A percentile compares a stretch with the other conserved stretches of the same genome.
Evolutionary conservation across 2,113 vertebrate genomes (phyloP).

Genomic region (Ellobius talpinus): DNA sequence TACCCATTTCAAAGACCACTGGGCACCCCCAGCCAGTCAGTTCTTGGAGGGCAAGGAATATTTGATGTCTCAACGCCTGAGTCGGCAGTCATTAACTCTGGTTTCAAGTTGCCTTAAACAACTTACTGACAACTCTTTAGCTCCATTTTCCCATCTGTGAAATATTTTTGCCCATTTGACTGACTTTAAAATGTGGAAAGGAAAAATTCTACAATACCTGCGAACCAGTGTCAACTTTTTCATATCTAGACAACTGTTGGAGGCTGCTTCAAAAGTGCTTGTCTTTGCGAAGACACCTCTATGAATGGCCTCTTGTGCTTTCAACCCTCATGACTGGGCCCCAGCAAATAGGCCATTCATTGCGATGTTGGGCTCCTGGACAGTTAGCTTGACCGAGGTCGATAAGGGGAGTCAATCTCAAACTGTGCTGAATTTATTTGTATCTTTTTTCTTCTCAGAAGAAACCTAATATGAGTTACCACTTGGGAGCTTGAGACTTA

Average conservation of each 20-base stretch:
- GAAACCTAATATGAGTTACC: not conserved
- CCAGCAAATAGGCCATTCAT: not conserved
- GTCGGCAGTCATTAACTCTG: not conserved
- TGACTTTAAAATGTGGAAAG: not conserved
- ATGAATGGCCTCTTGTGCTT: not conserved
- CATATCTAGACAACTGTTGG: not conserved
- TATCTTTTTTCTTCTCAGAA: not conserved
- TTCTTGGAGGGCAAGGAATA: not conserved
- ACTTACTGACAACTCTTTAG: not conserved
- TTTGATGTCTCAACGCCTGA: not conserved
- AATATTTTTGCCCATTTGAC: not conserved
- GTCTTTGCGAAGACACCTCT: not conserved
- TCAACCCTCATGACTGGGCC: not conserved
- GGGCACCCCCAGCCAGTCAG: not conserved
- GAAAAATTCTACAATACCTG: not conserved
- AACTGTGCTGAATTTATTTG: not conserved
- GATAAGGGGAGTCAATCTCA: not conserved
- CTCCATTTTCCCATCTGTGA: slow-evolving; percentile 32
- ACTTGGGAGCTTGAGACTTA: not conserved
- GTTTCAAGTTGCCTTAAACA: slow-evolving; percentile 13
- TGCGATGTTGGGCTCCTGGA: not conserved
- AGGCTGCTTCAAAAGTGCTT: not conserved
- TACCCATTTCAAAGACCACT: not conserved
- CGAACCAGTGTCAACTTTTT: slow-evolving; percentile 5
- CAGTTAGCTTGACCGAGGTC: not conserved